A percentile compares a stretch with the other conserved stretches of the same genome.
Evolutionary conservation across 35 echinoderm and acorn worm species (phyloP).

Genomic region (Strongylocentrotus purpuratus): DNA sequence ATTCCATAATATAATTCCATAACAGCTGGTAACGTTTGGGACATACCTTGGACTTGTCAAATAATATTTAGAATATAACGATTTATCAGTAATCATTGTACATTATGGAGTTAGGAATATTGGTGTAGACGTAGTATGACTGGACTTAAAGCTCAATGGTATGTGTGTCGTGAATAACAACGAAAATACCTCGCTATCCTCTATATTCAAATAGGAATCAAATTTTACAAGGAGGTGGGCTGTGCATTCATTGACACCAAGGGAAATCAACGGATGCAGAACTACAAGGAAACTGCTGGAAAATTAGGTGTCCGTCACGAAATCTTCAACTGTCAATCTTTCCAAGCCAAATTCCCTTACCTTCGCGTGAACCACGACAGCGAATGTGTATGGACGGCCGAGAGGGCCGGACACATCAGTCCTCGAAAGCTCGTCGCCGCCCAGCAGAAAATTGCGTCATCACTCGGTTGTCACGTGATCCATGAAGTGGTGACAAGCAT

Average conservation of each 20-base stretch:
- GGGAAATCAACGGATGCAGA: neutral
- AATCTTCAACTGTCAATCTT: neutral
- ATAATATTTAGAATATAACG: too few relatives aligned
- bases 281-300: neutral
- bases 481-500: neutral
- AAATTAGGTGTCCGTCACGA: neutral
- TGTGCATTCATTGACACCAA: conserved; percentile 19
- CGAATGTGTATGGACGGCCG: conserved; percentile 17
- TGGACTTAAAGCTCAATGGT: too few relatives aligned
- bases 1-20: too few relatives aligned
- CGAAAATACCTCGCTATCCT: too few relatives aligned
- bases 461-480: conserved; percentile 23
- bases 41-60: too few relatives aligned
- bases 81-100: too few relatives aligned
- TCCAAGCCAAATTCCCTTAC: conserved; percentile 8
- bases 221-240: neutral
- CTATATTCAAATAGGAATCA: neutral
- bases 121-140: too few relatives aligned
- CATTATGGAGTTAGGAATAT: too few relatives aligned
- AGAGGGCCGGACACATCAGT: conserved; percentile 22
- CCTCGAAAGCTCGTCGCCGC: conserved; percentile 5
- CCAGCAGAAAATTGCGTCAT: neutral
- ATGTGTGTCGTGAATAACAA: too few relatives aligned
- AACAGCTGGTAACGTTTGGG: too few relatives aligned
- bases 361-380: neutral